Evolutionary conservation across 1,140 invertebrate species (phyloP).

Genomic region (Leptinotarsa texana): DNA sequence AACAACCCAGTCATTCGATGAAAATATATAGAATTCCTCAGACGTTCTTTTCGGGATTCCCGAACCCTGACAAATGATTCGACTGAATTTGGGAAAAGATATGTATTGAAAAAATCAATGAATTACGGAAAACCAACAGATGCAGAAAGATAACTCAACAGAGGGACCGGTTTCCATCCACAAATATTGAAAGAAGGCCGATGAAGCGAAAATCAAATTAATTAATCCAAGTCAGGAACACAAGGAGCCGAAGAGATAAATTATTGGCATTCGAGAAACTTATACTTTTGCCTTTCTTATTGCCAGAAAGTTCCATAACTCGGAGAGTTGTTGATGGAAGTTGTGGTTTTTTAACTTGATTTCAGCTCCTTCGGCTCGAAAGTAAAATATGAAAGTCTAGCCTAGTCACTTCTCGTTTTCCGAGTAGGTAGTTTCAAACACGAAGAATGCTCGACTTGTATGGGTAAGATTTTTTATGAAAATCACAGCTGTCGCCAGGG

Average conservation of each 20-base stretch:
- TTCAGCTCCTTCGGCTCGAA: background rate
- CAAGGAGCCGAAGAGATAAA: constrained; percentile 5
- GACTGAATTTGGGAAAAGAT: too few relatives aligned
- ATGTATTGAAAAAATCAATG: too few relatives aligned
- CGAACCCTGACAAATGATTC: too few relatives aligned
- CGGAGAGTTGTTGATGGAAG: background rate
- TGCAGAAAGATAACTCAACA: constrained; percentile 2
- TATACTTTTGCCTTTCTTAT: background rate
- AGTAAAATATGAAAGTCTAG: background rate
- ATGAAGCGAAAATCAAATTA: constrained; percentile 6
- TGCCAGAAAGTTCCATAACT: constrained; percentile 3
- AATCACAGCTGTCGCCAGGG: background rate
- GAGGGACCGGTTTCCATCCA: background rate
- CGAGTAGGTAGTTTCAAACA: background rate
- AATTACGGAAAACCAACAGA: background rate
- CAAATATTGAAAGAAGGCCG: constrained; percentile 5
- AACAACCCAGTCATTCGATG: too few relatives aligned
- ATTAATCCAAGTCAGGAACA: constrained; percentile 5
- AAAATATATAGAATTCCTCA: too few relatives aligned
- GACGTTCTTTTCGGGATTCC: too few relatives aligned
- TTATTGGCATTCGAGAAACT: background rate
- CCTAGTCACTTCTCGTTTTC: background rate
- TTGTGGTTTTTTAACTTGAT: constrained; percentile 4
- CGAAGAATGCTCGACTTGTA: background rate
- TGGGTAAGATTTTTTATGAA: background rate